A percentile compares a stretch with the other conserved stretches of the same genome.
phyloP scores from a whole-genome alignment of 1,140 invertebrate genomes.

The Magallana ariakensis region DNA sequence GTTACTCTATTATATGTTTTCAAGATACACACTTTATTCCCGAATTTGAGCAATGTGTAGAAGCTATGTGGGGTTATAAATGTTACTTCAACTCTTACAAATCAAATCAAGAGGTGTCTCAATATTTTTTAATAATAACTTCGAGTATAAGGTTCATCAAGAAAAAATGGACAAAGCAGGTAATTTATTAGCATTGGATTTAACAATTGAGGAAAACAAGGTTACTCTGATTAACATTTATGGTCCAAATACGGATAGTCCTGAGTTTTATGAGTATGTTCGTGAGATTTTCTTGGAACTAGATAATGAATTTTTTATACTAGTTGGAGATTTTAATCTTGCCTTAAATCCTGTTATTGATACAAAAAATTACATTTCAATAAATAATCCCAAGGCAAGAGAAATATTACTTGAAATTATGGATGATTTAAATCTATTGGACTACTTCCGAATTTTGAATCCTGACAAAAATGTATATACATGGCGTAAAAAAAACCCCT shows the following conservation, averaged over 20 bases:
- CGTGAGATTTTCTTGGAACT: no score
- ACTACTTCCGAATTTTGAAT: conserved; percentile 16
- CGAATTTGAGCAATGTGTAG: no score
- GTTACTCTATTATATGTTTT: no score
- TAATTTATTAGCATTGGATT: not conserved
- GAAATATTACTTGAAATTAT: conserved; percentile 48
- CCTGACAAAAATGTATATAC: conserved; percentile 43
- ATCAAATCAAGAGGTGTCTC: conserved; percentile 1
- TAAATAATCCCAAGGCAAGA: conserved; percentile 52
- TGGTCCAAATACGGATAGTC: conserved; percentile 33
- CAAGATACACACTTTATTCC: no score
- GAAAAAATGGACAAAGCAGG: not conserved
- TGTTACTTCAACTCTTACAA: not conserved
- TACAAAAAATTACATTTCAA: conserved; percentile 27
- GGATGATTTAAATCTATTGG: conserved; percentile 31
- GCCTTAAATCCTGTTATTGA: conserved; percentile 39
- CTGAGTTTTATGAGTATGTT: no score
- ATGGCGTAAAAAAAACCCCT: conserved; percentile 43
- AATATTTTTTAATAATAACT: not conserved
- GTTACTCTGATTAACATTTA: not conserved
- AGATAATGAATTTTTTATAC: conserved; percentile 42
- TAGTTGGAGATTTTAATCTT: conserved; percentile 55
- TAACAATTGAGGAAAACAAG: not conserved
- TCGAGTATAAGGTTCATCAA: not conserved
- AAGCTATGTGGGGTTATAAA: no score